These are phyloP conservation scores for Bradypus variegatus DNA, from an alignment of 2,797 vertebrate species.

Conservation along the genomic window DNA sequence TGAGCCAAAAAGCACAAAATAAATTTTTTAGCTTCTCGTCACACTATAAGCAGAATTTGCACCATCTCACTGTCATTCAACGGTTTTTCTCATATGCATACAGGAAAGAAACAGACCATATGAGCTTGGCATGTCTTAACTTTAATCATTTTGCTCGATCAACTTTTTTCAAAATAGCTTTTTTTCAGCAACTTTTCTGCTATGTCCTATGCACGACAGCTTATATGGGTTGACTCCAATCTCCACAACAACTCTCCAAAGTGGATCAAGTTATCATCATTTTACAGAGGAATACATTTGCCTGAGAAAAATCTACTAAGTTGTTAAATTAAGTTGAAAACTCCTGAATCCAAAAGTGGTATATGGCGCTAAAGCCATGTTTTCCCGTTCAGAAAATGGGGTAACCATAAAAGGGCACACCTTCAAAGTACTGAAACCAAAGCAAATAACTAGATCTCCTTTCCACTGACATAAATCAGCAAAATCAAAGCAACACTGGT, in stretches of 20 bases:
- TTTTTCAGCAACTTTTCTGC: not conserved
- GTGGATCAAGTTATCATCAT: not conserved
- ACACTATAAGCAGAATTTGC: not conserved
- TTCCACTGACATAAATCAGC: not conserved
- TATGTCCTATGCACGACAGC: not conserved
- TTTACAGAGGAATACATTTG: constrained; percentile 1
- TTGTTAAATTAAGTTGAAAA: not conserved
- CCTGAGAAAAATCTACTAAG: not conserved
- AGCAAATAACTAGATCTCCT: not conserved
- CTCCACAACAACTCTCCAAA: not conserved
- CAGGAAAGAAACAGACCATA: not conserved
- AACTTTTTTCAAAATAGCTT: not conserved
- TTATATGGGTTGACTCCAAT: not conserved
- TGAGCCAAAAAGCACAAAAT: not conserved
- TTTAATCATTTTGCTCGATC: not conserved
- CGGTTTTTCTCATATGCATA: not conserved
- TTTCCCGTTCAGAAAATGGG: not conserved
- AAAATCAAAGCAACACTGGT: not conserved
- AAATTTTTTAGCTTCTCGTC: not conserved
- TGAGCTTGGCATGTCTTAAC: not conserved
- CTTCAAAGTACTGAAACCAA: not conserved
- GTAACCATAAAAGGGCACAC: not conserved
- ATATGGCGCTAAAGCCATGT: not conserved
- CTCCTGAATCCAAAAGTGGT: not conserved
- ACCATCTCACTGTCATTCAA: not conserved